Base-by-base conservation (phyloP, 2,797 vertebrate genomes). In the Liasis olivaceus region DNA sequence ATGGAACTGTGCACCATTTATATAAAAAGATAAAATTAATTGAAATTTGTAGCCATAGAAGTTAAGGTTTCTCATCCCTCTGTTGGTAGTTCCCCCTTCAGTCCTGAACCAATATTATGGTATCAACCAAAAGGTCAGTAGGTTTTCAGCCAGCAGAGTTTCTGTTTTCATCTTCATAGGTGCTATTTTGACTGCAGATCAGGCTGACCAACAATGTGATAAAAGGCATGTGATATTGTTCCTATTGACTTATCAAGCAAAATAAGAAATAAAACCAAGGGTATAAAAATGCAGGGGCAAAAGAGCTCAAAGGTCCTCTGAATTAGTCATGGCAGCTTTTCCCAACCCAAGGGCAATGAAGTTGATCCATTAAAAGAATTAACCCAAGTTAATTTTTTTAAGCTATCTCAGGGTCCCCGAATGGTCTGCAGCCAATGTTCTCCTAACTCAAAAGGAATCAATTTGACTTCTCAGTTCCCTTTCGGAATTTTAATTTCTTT, bases 141-240 rank as follows among this genome's bases (percentile, higher is more conserved):
- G 17, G 31, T 36, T 36, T 87, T 28, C 47, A 88, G 60, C 59
- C 42, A 22, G 85, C 94, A 91, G 60, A 66, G 94, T 51, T 84
- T 84, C 56, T 63, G 66, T 72, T 56, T 89, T 58, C 59, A 3
- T 47, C 94, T 94, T 69, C 47, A 0, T 66, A 11, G 28, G 1
- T 66, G 28, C 64, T n/a, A 31, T 31, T 72, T 72, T 72, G n/a
- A 72, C n/a, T 8, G 7, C 51, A 54, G 51, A 54, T 9, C 51
- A 54, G 51, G 51, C 51, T 17, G 66, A 72, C 15, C 14, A 2
- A 28, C n/a, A 5, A 15, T 14, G 15, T 0, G 14, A 31, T 15
- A n/a, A 31, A 36, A 72, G 31, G n/a, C n/a, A 72, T 72, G 31
- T 72, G 66, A 72, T 36, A 31, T 15, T 36, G 14, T 17, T 72